Percentiles rank a stretch among this genome's conserved stretches.
Evolutionary conservation across 2,888 invertebrate genomes (phyloP).

Genomic region (Linyphia triangularis): DNA sequence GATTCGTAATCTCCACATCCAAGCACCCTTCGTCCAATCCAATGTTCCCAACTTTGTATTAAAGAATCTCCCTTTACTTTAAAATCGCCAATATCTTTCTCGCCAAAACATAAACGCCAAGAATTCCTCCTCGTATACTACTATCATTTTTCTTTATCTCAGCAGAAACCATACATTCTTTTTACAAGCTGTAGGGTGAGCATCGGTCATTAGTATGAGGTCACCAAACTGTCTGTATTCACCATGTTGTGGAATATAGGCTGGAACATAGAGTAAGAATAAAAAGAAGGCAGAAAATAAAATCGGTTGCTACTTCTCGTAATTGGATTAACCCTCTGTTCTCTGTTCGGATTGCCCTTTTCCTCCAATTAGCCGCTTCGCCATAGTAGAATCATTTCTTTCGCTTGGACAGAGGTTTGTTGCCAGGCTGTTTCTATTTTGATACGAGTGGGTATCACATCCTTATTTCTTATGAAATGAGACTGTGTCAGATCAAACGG

Average conservation of each 20-base stretch:
- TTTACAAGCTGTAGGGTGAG: background rate
- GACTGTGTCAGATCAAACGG: background rate
- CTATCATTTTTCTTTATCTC: no score
- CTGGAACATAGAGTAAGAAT: background rate
- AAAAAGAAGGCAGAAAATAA: background rate
- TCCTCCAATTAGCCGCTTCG: constrained; percentile 54
- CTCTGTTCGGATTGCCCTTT: constrained; percentile 18
- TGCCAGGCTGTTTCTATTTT: background rate
- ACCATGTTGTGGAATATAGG: background rate
- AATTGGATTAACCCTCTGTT: constrained; percentile 62
- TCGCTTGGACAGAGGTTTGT: constrained; percentile 22
- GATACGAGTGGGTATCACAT: background rate
- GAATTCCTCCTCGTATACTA: no score
- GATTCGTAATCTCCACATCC: no score
- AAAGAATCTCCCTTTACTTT: no score
- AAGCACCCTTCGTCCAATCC: no score
- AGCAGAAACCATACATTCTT: no score
- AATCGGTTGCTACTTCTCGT: constrained; percentile 17
- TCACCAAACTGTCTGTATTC: constrained; percentile 15
- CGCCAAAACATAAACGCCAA: no score
- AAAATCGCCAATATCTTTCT: no score
- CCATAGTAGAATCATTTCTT: background rate
- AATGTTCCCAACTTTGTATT: no score
- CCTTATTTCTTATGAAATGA: constrained; percentile 1
- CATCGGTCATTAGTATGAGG: constrained; percentile 7